Evolutionary conservation across 1,140 invertebrate species (phyloP), one percentile per base, ranked within the genome.

Genomic region (Euura saliciscinereae): DNA sequence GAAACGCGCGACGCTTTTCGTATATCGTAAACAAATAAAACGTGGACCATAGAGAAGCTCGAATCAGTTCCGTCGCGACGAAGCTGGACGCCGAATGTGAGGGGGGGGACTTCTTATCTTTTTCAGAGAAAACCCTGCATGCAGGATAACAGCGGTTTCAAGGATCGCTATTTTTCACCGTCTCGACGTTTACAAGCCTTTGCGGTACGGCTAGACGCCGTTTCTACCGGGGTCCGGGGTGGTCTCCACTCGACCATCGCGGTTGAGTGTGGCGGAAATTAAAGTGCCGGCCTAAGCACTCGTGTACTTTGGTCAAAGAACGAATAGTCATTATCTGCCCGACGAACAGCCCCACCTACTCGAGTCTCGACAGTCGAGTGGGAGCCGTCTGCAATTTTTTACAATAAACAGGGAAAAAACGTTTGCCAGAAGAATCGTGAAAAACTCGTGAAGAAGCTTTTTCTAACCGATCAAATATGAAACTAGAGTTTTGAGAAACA

Each of bases 11-110:
- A 59, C 10, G 51, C 5, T 59, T 8, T n/a, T 11, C 51, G 8
- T 59, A 59, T 59, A 59, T 59, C 51, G 51, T 59, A 59, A 59
- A 59, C 51, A 59, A 59, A 59, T 59, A 59, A 59, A 59, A n/a
- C 51, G 13, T 6, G 51, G 28, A 28, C 51, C n/a, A n/a, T 59
- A n/a, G 10, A 6, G 51, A 59, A 59, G 51, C 10, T 59, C 8
- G 13, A 59, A 59, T 59, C 51, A 59, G 3, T 59, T 59, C 51
- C 51, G 51, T 59, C 13, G 51, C 13, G 3, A 59, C 13, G 8
- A 59, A 6, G 10, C 13, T 59, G 51, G 10, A 59, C 51, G 13
- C 51, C 51, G 6, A 11, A n/a, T 59, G 13, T 59, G 6, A 11
- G 8, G 51, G 3, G 51, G 3, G 10, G 51, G 51, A 59, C 8